phyloP scores from a whole-genome alignment of 2,888 invertebrate genomes.

The Neoitamus cyanurus region DNA sequence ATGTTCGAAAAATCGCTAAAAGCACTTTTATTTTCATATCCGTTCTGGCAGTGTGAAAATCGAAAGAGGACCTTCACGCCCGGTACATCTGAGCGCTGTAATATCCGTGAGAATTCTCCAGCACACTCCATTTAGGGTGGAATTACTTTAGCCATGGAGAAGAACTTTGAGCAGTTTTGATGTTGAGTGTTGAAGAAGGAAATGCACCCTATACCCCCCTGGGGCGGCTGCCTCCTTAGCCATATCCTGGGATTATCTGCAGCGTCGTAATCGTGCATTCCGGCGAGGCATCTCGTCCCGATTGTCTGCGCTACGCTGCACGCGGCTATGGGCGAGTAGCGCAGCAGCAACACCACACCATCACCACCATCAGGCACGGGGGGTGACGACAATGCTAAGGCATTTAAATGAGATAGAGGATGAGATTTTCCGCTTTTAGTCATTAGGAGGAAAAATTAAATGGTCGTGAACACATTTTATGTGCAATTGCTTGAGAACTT shows the following conservation, averaged over 20 bases:
- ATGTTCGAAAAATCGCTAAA: slow-evolving; percentile 49
- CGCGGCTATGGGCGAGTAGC: neutral
- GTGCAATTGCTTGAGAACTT: slow-evolving; percentile 37
- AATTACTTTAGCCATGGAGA: slow-evolving; percentile 28
- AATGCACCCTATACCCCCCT: slow-evolving; percentile 46
- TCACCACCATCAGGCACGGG: neutral
- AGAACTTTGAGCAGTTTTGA: slow-evolving; percentile 49
- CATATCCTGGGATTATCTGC: slow-evolving; percentile 33
- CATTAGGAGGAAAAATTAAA: slow-evolving; percentile 45
- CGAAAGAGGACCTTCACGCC: slow-evolving; percentile 33
- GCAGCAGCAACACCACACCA: no score
- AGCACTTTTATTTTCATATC: slow-evolving; percentile 52
- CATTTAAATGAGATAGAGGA: slow-evolving; percentile 36
- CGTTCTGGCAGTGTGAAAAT: slow-evolving; percentile 46
- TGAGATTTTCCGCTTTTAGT: slow-evolving; percentile 37
- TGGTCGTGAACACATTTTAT: slow-evolving; percentile 28
- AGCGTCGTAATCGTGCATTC: slow-evolving; percentile 6
- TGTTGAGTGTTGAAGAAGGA: slow-evolving; percentile 48
- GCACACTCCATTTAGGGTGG: slow-evolving; percentile 26
- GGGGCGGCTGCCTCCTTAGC: neutral
- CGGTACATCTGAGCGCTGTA: slow-evolving; percentile 40
- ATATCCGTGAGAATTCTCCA: slow-evolving; percentile 42
- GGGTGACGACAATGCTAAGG: neutral
- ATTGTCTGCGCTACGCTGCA: neutral
- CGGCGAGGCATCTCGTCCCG: neutral